Base-by-base conservation (phyloP, 2,113 vertebrate species). In the Calyptommatus sinebrachiatus region DNA sequence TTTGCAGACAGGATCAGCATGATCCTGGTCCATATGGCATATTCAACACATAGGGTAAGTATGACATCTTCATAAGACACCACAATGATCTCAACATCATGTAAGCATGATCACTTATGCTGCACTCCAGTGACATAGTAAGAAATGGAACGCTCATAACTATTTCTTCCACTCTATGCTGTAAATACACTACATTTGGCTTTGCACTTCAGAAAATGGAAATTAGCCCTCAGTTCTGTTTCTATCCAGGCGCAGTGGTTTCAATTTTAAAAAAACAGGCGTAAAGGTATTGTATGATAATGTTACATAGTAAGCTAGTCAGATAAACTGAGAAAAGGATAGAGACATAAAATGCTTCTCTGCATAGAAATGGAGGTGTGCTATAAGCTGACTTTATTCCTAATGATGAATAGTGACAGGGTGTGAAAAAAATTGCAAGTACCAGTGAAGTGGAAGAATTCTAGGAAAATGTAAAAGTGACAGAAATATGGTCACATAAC, bases 381-480 rank as follows among this genome's bases (percentile, higher is more conserved):
- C 5, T 78, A 0, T 14, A 35, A 73, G 5, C 24, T 79, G 60
- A 79, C 1, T 6, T 79, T 48, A 81, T 48, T 57, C 62, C 3
- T 5, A 16, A 28, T 2, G 7, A 4, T 26, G 0, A 18, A 71
- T 85, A 77, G 0, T 10, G 11, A 45, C 11, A 35, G 26, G 3
- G 1, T 70, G 35, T 70, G 53, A 74, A 79, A 24, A 73, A 84
- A 89, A 85, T 82, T 81, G 12, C 0, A 0, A 81, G 48, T 16
- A 88, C 83, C 16, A 67, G 12, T 26, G 69, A 86, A 82, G 53
- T 10, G 67, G 46, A 87, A 78, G 65, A 76, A 75, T 70, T 77
- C 60, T 50, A 68, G 26, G 7, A 1, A 86, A 74, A 21, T 31
- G 18, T 7, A 84, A 57, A 79, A 79, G 74, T 46, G 41, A 82